Conservation (phyloP, 1,140 invertebrate genomes). For the Lepidotrigona ventralis region DNA sequence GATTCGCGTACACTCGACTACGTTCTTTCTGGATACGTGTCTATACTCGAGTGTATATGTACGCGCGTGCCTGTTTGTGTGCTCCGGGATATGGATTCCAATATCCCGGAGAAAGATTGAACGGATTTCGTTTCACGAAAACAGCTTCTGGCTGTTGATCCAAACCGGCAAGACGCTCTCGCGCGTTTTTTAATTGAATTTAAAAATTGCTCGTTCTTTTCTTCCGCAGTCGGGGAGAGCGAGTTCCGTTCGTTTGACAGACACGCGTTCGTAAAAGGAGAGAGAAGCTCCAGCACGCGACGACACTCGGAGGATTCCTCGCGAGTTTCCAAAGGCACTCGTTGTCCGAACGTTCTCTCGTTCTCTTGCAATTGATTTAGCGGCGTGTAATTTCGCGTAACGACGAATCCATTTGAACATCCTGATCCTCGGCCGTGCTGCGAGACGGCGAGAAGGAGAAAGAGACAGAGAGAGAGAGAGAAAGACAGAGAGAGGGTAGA, state of each 20-base stretch:
- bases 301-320: background rate
- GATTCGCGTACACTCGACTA: constrained; percentile 55
- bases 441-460: background rate
- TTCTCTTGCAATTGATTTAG: background rate
- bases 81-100: constrained; percentile 27
- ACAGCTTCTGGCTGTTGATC: constrained; percentile 53
- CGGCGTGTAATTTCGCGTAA: constrained; percentile 17
- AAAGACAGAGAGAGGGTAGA: background rate
- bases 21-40: constrained; percentile 61
- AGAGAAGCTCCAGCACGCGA: no score
- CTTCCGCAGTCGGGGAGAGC: no score
- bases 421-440: background rate
- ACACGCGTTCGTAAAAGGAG: no score
- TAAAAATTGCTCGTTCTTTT: no score
- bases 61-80: no score
- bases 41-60: constrained; percentile 45
- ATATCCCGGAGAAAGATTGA: constrained; percentile 53
- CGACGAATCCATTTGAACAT: constrained; percentile 20
- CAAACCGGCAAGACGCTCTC: background rate
- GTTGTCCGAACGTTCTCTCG: background rate
- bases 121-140: constrained; percentile 58
- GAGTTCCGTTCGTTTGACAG: no score
- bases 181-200: background rate
- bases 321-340: background rate
- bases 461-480: background rate